Conservation (phyloP, 2,113 vertebrate genomes). For the Sander lucioperca region DNA sequence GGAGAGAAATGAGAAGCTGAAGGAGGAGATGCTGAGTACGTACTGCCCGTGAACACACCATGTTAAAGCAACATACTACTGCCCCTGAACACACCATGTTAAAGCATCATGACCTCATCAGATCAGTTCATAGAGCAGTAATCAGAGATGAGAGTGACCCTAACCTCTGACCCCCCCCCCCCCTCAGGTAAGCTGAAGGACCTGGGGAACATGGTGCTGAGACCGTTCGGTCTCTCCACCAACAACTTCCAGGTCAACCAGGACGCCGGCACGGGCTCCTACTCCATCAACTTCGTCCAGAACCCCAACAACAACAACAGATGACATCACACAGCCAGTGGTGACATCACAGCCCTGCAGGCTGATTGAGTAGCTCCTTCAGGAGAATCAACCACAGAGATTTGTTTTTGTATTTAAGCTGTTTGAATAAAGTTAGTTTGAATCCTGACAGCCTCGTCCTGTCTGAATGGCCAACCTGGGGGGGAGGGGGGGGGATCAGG, state of each 20-base stretch:
- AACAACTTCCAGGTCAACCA: conserved; percentile 97
- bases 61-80: not conserved
- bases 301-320: conserved; percentile 85
- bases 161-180: not conserved
- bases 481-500: no score
- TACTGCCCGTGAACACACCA: conserved; percentile 28
- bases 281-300: conserved; percentile 97
- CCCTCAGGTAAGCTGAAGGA: conserved; percentile 95
- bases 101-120: no score
- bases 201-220: conserved; percentile 94
- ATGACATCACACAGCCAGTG: conserved; percentile 3
- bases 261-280: conserved; percentile 91
- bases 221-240: conserved; percentile 96
- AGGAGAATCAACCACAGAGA: no score
- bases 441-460: no score
- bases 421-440: no score
- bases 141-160: not conserved
- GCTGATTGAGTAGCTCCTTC: no score
- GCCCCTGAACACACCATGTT: conserved; percentile 14
- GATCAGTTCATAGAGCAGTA: not conserved
- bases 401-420: no score
- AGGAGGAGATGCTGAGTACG: conserved; percentile 97
- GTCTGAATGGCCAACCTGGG: no score
- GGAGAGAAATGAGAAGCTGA: conserved; percentile 95
- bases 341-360: conserved; percentile 33